Conservation (phyloP, 2,113 vertebrate species). For the Laticauda laticaudata region DNA sequence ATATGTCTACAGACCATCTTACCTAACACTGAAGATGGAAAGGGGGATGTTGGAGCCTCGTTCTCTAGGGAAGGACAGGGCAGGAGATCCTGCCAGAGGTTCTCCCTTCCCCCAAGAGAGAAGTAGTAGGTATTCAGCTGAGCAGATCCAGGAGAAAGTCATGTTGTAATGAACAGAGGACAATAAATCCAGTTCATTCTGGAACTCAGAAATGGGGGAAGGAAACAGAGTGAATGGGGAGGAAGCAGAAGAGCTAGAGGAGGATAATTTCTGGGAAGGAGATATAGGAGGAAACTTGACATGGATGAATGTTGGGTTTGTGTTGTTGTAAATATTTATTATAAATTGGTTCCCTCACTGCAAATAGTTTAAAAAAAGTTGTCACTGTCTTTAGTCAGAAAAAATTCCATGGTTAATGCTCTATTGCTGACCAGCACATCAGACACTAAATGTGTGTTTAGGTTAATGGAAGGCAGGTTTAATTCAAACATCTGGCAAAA, state of each 20-base stretch:
- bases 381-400: not conserved
- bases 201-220: not conserved
- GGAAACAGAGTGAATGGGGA: not conserved
- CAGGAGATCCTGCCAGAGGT: not conserved
- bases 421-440: not conserved
- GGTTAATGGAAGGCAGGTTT: not conserved
- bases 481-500: not conserved
- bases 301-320: not conserved
- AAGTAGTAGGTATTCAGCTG: not conserved
- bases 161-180: not conserved
- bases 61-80: not conserved
- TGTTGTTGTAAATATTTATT: not conserved
- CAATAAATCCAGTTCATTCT: not conserved
- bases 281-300: not conserved
- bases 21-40: not conserved
- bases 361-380: not conserved
- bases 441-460: not conserved
- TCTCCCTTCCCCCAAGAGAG: not conserved
- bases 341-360: not conserved
- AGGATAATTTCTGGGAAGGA: not conserved
- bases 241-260: not conserved
- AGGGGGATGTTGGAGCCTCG: not conserved
- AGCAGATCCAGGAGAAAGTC: not conserved
- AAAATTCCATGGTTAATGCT: not conserved
- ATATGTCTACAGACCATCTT: not conserved